Evolutionary conservation across 2,888 invertebrate genomes (phyloP).

Genomic region (Anagyrus pseudococci): DNA sequence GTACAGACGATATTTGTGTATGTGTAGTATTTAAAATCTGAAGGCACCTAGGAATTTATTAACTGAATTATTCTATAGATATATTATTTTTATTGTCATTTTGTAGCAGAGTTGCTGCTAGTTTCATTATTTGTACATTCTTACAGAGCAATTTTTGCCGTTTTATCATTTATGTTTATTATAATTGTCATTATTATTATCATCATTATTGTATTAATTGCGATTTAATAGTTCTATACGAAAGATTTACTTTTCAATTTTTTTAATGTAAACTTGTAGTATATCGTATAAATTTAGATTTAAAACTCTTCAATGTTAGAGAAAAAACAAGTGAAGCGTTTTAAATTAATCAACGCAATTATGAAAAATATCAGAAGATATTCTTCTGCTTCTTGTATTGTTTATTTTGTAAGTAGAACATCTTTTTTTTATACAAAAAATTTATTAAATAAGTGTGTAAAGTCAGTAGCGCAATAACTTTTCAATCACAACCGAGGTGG

Average conservation of each 20-base stretch:
- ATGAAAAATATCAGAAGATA: conserved; percentile 29
- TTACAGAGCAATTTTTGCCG: conserved; percentile 45
- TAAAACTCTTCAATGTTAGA: conserved; percentile 19
- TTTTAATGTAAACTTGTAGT: conserved; percentile 33
- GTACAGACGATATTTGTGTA: conserved; percentile 58
- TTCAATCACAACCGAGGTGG: conserved; percentile 34
- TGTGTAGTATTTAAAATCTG: conserved; percentile 57
- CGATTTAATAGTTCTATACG: conserved; percentile 33
- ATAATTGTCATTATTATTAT: conserved; percentile 31
- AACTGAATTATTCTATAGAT: conserved; percentile 44
- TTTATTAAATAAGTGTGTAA: conserved; percentile 31
- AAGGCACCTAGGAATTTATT: conserved; percentile 38
- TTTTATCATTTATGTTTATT: conserved; percentile 32
- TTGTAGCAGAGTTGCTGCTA: conserved; percentile 34
- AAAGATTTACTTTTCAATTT: conserved; percentile 27
- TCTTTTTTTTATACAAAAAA: conserved; percentile 39
- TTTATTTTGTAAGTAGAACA: conserved; percentile 36
- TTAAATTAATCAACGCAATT: conserved; percentile 29
- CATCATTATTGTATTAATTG: conserved; percentile 34
- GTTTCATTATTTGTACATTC: conserved; percentile 47
- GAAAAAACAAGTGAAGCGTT: conserved; percentile 24
- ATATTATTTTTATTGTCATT: conserved; percentile 42
- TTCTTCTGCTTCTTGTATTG: conserved; percentile 34
- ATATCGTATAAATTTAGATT: conserved; percentile 28
- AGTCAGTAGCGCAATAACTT: conserved; percentile 38